phyloP scores from a whole-genome alignment of 2,797 vertebrate species.

The Pogoniulus pusillus region DNA sequence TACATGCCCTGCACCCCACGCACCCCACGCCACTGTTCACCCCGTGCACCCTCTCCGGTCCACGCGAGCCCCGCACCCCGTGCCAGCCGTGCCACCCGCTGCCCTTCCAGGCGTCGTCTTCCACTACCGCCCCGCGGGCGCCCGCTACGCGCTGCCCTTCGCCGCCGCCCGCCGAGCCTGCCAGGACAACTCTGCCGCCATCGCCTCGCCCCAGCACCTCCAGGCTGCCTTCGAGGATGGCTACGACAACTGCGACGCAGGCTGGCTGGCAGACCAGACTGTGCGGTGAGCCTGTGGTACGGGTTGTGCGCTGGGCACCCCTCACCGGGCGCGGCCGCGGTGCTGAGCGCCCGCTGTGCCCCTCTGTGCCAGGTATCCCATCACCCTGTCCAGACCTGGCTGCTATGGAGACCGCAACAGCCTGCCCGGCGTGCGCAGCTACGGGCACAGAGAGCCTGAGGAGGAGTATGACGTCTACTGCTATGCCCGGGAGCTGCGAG shows the following conservation, averaged over 20 bases:
- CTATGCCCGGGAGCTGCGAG: constrained; percentile 86
- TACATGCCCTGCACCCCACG: neutral
- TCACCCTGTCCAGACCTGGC: constrained; percentile 92
- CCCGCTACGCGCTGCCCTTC: constrained; percentile 88
- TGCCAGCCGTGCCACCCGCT: neutral
- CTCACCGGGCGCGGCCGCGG: rapidly evolving
- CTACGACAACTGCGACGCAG: constrained; percentile 94
- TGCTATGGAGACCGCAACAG: constrained; percentile 95
- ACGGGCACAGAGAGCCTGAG: constrained; percentile 82
- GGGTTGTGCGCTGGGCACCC: neutral
- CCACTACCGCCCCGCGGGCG: constrained; percentile 89
- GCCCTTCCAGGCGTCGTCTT: constrained; percentile 87
- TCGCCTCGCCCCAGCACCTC: constrained; percentile 87
- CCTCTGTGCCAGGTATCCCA: constrained; percentile 84
- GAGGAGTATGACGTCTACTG: constrained; percentile 95
- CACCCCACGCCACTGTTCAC: neutral
- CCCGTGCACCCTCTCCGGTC: rapidly evolving
- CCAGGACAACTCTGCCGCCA: constrained; percentile 83
- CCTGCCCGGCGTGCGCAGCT: constrained; percentile 93
- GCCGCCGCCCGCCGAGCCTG: constrained; percentile 85
- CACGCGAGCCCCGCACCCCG: rapidly evolving
- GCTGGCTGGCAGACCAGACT: constrained; percentile 92
- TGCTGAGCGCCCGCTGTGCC: rapidly evolving
- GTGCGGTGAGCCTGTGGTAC: constrained; percentile 82
- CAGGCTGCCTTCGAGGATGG: constrained; percentile 92